Percentiles rank a stretch among this genome's conserved stretches.
Evolutionary conservation across 2,797 vertebrate genomes (phyloP).

Genomic region (Esox lucius): DNA sequence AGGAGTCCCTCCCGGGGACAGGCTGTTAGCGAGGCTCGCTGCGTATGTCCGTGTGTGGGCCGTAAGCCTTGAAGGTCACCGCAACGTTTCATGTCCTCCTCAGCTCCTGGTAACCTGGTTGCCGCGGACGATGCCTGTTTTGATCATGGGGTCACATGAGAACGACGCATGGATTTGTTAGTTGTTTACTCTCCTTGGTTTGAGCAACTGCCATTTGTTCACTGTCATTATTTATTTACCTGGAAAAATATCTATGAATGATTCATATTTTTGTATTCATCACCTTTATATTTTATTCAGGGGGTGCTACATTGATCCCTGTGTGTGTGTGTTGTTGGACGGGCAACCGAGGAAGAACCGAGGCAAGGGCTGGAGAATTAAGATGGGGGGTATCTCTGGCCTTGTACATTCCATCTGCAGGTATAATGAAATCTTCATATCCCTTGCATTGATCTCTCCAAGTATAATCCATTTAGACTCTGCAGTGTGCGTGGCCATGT

Average conservation of each 20-base stretch:
- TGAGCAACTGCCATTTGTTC: conserved; percentile 13
- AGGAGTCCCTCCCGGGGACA: conserved; percentile 46
- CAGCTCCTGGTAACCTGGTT: conserved; percentile 45
- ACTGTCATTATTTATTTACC: conserved; percentile 43
- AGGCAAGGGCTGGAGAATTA: neutral
- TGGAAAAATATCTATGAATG: conserved; percentile 66
- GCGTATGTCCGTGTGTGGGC: conserved; percentile 42
- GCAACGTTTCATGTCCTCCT: conserved; percentile 42
- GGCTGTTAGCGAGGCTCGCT: conserved; percentile 31
- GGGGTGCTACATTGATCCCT: conserved; percentile 4
- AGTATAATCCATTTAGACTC: conserved; percentile 78
- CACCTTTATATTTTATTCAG: conserved; percentile 67
- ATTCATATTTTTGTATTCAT: conserved; percentile 56
- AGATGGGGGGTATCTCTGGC: conserved; percentile 44
- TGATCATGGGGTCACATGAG: conserved; percentile 30
- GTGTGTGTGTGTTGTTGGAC: conserved; percentile 27
- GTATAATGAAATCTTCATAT: conserved; percentile 73
- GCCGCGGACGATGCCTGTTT: conserved; percentile 40
- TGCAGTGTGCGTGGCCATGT: conserved; percentile 69
- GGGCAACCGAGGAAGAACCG: conserved; percentile 17
- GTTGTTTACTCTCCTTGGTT: conserved; percentile 28
- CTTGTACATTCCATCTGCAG: conserved; percentile 70
- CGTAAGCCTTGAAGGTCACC: conserved; percentile 66
- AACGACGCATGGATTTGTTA: conserved; percentile 53
- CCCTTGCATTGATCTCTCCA: conserved; percentile 71